phyloP scores from a whole-genome alignment of 2,797 vertebrate species.

The Pipistrellus pipistrellus region DNA sequence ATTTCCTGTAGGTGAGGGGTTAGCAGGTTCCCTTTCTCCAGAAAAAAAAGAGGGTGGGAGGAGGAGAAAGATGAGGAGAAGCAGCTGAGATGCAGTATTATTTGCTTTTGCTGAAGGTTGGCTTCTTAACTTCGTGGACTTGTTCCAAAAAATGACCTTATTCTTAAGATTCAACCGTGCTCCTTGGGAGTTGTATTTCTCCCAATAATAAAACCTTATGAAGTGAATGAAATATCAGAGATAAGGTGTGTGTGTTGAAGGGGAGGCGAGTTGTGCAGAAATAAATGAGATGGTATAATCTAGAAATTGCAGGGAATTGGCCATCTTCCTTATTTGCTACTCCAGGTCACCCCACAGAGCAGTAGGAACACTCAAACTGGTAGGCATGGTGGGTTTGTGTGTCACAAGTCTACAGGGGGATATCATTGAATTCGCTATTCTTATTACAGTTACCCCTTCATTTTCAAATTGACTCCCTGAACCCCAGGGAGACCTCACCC shows the following conservation, averaged over 20 bases:
- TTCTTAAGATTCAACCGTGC: background rate
- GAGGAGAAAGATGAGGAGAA: background rate
- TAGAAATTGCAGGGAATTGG: background rate
- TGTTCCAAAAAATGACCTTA: background rate
- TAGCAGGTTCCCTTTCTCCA: background rate
- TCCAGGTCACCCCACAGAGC: background rate
- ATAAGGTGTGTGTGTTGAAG: too few relatives aligned
- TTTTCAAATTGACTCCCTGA: background rate
- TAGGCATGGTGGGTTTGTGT: background rate
- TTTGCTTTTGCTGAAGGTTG: background rate
- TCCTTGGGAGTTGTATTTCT: background rate
- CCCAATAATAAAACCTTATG: background rate
- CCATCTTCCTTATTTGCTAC: background rate
- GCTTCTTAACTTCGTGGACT: background rate
- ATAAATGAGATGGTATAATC: background rate
- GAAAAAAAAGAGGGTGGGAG: background rate
- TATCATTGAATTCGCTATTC: background rate
- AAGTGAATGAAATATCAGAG: background rate
- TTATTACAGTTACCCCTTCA: background rate
- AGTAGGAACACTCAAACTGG: background rate
- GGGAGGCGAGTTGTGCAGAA: background rate
- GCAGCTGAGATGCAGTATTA: background rate
- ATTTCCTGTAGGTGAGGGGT: background rate
- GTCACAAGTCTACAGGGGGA: background rate
- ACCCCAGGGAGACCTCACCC: rapidly evolving